These are phyloP conservation scores for Aurelia coerulea DNA, from an alignment of 30 jellyfish, hydroid and myxozoan species.

Conservation along the genomic window DNA sequence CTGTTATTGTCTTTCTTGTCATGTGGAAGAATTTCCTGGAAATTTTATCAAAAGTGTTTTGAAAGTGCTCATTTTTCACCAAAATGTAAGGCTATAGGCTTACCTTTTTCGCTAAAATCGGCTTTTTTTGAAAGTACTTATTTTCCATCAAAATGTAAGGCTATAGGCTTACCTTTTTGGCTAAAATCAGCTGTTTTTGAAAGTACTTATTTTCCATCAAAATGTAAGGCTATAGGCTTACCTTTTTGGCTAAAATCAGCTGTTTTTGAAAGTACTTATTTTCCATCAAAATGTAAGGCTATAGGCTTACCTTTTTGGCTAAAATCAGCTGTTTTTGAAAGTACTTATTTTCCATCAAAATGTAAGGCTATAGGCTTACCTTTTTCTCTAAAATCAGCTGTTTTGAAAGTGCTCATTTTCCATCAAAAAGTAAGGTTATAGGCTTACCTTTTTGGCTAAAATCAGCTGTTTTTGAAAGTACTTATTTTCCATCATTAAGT, in stretches of 20 bases:
- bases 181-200: neutral
- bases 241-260: neutral
- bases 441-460: neutral
- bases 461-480: neutral
- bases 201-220: neutral
- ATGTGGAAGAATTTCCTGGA: too few species aligned
- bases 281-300: neutral
- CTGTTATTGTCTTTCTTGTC: too few species aligned
- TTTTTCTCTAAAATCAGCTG: neutral
- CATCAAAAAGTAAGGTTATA: neutral
- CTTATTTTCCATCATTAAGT: neutral
- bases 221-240: neutral
- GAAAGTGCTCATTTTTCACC: neutral
- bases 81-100: neutral
- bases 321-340: neutral
- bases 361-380: neutral
- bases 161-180: neutral
- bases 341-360: neutral
- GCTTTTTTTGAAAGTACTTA: neutral
- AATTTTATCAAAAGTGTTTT: neutral
- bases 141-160: neutral
- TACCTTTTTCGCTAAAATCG: neutral
- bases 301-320: neutral
- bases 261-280: neutral
- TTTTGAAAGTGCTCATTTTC: neutral